Base-by-base conservation (phyloP, 2,113 vertebrate species). In the Martes martes region DNA sequence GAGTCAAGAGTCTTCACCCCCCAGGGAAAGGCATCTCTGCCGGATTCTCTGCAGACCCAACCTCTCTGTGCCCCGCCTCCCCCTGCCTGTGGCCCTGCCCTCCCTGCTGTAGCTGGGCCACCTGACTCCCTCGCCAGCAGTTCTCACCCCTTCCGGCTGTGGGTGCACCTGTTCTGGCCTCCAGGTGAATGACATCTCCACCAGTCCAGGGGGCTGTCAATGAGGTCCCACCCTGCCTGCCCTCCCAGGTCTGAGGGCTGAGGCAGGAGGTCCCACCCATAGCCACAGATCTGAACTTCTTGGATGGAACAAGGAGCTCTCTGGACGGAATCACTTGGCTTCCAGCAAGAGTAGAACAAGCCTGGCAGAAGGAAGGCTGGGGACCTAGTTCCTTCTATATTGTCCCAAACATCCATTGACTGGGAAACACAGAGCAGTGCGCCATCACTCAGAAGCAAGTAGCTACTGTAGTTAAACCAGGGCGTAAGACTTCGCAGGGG, bases 61-160 rank as follows among this genome's bases (percentile, higher is more conserved):
- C 3, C 47, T 31, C 11, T 47, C 47, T 86, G 14, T 1, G 2
- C 11, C 26, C 28, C 13, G 0, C 28, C 11, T n/a, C 55, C 26
- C 13, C 1, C 9, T 0, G 14, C 63, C 31, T 74, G 24, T 2
- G 0, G 5, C 2, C 47, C 4, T 1, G 9, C 9, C 16, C 28
- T 15, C 26, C 55, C 8, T 0, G 0, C 11, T 15, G 26, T 1
- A 1, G 23, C 50, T 23, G 42, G 31, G 18, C 26, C 4, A 0
- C 13, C 21, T 2, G 15, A 2, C 10, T 28, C 36, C 4, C 2
- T 23, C 16, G 15, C 23, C 24, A 1, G 16, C 1, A 10, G 19
- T 6, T 24, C 42, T 57, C 71, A 11, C 36, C 11, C 9, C 0
- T 16, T 5, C 7, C 18, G 6, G 14, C 42, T 10, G 8, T 23